Base-by-base conservation (phyloP, 2,888 invertebrate genomes). In the Drosophila robusta region DNA sequence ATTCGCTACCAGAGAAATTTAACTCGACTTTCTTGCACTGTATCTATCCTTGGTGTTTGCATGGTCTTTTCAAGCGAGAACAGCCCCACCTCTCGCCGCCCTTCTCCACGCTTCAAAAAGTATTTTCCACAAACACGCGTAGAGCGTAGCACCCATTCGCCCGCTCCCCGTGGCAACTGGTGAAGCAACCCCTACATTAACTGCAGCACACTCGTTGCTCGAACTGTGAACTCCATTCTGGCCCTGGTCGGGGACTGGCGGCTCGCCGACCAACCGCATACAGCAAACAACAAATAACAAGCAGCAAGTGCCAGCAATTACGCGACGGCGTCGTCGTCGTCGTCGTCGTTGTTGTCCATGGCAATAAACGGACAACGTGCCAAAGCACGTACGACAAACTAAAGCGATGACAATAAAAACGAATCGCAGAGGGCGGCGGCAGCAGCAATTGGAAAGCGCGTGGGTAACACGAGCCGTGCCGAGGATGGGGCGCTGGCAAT, bases 361-460 rank as follows among this genome's bases (percentile, higher is more conserved):
- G 80, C 86, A 82, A 70, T 77, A 88, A 84, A 88, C 72, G 86
- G 75, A 85, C 83, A 75, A 85, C 70, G 86, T 75, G 88, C 83
- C 78, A 86, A 71, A 74, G 84, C 88, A 88, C 84, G 84, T 88
- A 83, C 86, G 86, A 87, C 85, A 81, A 81, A 75, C 83, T 78
- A 67, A 85, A 81, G 76, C 80, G 83, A 87, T 83, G 83, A 83
- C 88, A 87, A 83, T 83, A 83, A 83, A 83, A 85, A 62, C 78
- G 78, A 80, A 84, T 87, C 57, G 78, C 81, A 67, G 56, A 49
- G 61, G 45, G 42, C 22, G 7, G 47, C 42, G 26, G 56, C 47
- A 57, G 46, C 56, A 56, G 70, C 73, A 83, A 87, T 84, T 75
- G 78, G 65, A 75, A 71, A 71, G 82, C 87, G 84, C 78, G 79